These are phyloP conservation scores for Sympetrum striolatum DNA, from an alignment of 2,888 invertebrate genomes.

Conservation along the genomic window DNA sequence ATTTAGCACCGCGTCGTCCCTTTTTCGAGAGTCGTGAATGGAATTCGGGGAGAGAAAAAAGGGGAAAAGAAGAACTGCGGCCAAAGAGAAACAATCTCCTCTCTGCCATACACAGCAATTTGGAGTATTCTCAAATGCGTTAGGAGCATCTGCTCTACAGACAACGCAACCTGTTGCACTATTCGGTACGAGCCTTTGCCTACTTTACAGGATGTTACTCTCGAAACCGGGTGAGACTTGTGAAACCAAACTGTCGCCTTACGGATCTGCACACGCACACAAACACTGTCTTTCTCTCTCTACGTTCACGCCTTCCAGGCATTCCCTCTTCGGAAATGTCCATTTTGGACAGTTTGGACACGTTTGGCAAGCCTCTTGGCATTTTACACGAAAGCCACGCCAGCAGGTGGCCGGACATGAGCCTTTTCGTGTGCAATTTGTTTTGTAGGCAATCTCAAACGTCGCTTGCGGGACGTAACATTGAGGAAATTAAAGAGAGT, in stretches of 20 bases:
- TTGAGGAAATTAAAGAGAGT: no score
- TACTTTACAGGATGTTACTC: conserved; percentile 21
- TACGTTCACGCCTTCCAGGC: not conserved
- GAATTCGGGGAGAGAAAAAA: not conserved
- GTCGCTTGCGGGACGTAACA: no score
- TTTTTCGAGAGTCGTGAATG: not conserved
- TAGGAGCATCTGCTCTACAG: conserved; percentile 5
- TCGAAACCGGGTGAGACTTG: not conserved
- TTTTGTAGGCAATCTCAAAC: not conserved
- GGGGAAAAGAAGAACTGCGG: not conserved
- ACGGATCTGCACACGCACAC: not conserved
- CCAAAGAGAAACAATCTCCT: not conserved
- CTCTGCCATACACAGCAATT: not conserved
- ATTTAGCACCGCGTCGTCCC: not conserved
- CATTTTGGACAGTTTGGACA: not conserved
- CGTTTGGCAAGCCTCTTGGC: not conserved
- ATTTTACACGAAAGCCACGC: not conserved
- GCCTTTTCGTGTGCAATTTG: not conserved
- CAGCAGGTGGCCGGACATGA: not conserved
- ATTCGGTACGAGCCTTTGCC: conserved; percentile 36
- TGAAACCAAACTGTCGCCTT: not conserved
- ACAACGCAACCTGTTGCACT: conserved; percentile 44
- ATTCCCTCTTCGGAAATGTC: not conserved
- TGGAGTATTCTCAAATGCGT: conserved; percentile 35
- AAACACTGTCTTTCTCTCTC: not conserved